These are phyloP conservation scores for Anguilla pacifica DNA, from an alignment of 2,797 vertebrate species.

Conservation along the genomic window DNA sequence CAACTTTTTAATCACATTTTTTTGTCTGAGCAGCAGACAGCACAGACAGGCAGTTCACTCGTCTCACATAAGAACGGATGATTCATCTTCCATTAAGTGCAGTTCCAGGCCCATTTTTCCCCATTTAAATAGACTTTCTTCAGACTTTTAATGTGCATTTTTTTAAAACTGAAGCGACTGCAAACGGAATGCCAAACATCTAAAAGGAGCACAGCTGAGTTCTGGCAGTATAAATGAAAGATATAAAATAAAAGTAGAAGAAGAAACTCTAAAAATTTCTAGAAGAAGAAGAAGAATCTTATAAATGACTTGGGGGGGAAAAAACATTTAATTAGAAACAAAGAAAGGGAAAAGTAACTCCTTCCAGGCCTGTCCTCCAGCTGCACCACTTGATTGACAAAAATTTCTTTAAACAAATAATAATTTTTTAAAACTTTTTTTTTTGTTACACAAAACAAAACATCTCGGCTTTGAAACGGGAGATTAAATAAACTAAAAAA, in stretches of 20 bases:
- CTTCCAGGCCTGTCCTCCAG: no score
- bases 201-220: background rate
- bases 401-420: background rate
- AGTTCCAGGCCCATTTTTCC: background rate
- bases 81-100: conserved; percentile 1
- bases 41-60: background rate
- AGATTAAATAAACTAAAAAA: background rate
- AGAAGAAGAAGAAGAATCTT: background rate
- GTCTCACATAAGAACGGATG: conserved; percentile 11
- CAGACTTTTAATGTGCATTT: conserved; percentile 9
- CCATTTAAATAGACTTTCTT: background rate
- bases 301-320: background rate
- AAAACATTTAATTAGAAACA: conserved; percentile 11
- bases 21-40: background rate
- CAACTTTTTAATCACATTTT: background rate
- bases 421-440: background rate
- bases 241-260: background rate
- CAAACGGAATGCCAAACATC: conserved; percentile 4
- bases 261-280: background rate
- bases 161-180: background rate
- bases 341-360: background rate
- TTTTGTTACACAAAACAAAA: background rate
- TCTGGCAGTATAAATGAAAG: background rate
- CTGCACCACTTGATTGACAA: background rate
- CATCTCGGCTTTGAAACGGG: background rate